Conservation (phyloP, 2,888 invertebrate species). For the Tholera decimalis region DNA sequence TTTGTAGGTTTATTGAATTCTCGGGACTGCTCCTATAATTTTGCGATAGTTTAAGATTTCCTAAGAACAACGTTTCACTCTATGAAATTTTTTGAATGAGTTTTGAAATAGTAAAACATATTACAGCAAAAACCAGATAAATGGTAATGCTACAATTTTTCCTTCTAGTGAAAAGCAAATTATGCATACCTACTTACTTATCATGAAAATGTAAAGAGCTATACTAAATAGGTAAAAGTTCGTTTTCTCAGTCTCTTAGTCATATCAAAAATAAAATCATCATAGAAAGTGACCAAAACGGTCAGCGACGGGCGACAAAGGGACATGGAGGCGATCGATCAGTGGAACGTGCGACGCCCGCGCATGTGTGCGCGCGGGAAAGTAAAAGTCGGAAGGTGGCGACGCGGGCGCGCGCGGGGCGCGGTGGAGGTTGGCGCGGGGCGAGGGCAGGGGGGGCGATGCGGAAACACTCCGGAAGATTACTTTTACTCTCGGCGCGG, state of each 20-base stretch:
- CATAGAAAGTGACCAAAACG: conserved; percentile 44
- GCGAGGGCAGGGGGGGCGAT: conserved; percentile 58
- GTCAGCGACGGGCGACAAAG: conserved; percentile 18
- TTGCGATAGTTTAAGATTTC: too few species aligned
- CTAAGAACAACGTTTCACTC: too few species aligned
- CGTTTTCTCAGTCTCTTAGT: not conserved
- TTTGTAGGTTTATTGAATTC: too few species aligned
- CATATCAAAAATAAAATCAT: conserved; percentile 10
- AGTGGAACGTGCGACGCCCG: conserved; percentile 51
- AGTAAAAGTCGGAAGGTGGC: conserved; percentile 87
- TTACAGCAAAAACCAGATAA: not conserved
- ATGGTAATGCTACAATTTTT: not conserved
- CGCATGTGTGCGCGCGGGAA: conserved; percentile 68
- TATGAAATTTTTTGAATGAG: too few species aligned
- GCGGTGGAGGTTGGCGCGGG: conserved; percentile 15
- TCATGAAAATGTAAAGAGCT: not conserved
- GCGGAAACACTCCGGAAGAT: conserved; percentile 84
- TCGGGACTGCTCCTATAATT: too few species aligned
- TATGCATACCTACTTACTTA: not conserved
- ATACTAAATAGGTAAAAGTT: not conserved
- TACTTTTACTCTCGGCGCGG: conserved; percentile 85
- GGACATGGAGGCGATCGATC: conserved; percentile 42
- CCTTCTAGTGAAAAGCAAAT: not conserved
- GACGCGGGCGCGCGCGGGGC: conserved; percentile 48
- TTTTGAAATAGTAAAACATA: too few species aligned